phyloP scores from a whole-genome alignment of 2,888 invertebrate species.

The Thera obeliscata region DNA sequence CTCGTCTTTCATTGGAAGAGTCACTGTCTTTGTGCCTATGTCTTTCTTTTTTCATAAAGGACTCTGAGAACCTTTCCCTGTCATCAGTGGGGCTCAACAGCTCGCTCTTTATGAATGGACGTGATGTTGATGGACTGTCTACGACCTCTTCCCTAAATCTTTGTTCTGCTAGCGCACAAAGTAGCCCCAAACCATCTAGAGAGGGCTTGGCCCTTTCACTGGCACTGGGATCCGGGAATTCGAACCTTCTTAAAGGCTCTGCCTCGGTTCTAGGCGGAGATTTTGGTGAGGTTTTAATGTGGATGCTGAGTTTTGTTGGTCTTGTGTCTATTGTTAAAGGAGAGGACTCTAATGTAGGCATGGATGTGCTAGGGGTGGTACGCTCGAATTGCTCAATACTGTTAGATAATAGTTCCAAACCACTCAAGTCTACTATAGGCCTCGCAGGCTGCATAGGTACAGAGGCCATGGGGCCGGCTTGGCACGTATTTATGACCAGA shows the following conservation, averaged over 20 bases:
- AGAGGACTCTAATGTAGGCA: slow-evolving; percentile 64
- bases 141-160: slow-evolving; percentile 91
- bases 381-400: slow-evolving; percentile 92
- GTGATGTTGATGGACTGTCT: slow-evolving; percentile 66
- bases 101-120: slow-evolving; percentile 72
- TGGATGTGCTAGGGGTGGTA: slow-evolving; percentile 67
- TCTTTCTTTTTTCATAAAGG: slow-evolving; percentile 64
- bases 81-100: slow-evolving; percentile 68
- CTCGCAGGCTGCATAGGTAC: slow-evolving; percentile 46
- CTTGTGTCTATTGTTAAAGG: slow-evolving; percentile 76
- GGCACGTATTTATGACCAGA: slow-evolving; percentile 77
- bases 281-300: slow-evolving; percentile 77
- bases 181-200: slow-evolving; percentile 88
- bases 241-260: slow-evolving; percentile 70
- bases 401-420: slow-evolving; percentile 92
- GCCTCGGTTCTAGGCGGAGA: slow-evolving; percentile 69
- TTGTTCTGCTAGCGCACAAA: slow-evolving; percentile 94
- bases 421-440: slow-evolving; percentile 88
- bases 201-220: slow-evolving; percentile 71
- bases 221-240: slow-evolving; percentile 62
- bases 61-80: slow-evolving; percentile 49
- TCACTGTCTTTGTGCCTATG: slow-evolving; percentile 71
- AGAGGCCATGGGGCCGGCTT: slow-evolving; percentile 55
- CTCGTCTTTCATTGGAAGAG: slow-evolving; percentile 70
- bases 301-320: slow-evolving; percentile 69